Evolutionary conservation across 2,888 invertebrate genomes (phyloP).

Genomic region (Linnaemya tessellans): DNA sequence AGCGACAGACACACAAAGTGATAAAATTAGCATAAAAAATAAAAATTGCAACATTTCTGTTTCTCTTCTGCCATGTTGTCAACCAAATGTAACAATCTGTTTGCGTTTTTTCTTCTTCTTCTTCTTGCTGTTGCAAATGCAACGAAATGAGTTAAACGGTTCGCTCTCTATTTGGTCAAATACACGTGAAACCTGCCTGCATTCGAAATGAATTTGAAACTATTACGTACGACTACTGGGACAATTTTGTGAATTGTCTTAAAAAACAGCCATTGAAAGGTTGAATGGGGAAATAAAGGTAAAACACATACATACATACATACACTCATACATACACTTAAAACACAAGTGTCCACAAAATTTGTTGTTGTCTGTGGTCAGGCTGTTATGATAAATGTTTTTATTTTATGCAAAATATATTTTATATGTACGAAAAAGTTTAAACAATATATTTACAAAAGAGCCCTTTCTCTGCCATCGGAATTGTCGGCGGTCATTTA

Average conservation of each 20-base stretch:
- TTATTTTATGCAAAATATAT: constrained; percentile 64
- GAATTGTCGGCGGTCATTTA: constrained; percentile 34
- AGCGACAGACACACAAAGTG: constrained; percentile 83
- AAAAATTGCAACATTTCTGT: constrained; percentile 71
- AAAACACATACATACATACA: neutral
- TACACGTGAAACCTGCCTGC: neutral
- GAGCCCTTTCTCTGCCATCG: constrained; percentile 52
- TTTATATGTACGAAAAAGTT: neutral
- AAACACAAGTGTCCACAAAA: constrained; percentile 36
- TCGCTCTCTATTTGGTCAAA: constrained; percentile 20
- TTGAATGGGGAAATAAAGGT: constrained; percentile 28
- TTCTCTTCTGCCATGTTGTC: constrained; percentile 40
- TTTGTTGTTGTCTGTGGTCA: constrained; percentile 57
- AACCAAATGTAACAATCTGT: constrained; percentile 54
- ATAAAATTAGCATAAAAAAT: constrained; percentile 83
- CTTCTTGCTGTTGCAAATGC: constrained; percentile 32
- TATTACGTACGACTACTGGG: constrained; percentile 20
- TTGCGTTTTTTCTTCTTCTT: neutral
- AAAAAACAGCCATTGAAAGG: constrained; percentile 40
- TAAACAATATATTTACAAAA: constrained; percentile 38
- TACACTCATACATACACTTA: neutral
- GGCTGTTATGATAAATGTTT: constrained; percentile 67
- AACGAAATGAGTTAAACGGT: constrained; percentile 52
- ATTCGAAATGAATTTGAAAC: constrained; percentile 45
- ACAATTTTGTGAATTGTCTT: constrained; percentile 59